Percentiles rank a stretch among this genome's conserved stretches.
Conservation (phyloP, 2,888 invertebrate species). For the Machimus atricapillus region DNA sequence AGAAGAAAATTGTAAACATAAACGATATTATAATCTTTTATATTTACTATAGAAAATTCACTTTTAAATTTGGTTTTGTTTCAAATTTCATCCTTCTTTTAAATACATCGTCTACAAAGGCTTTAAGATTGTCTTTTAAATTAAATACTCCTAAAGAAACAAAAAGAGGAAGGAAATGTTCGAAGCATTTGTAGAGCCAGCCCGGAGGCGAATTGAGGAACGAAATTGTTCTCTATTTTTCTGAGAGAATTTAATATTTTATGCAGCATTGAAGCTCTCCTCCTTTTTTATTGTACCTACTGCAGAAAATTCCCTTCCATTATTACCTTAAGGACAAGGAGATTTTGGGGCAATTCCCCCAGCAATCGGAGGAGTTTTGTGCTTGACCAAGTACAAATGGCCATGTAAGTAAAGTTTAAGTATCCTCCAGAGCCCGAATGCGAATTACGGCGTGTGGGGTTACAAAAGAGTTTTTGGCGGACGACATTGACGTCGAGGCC, state of each 20-base stretch:
- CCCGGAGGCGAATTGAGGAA: neutral
- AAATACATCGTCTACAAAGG: no score
- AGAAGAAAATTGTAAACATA: no score
- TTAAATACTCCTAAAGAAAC: neutral
- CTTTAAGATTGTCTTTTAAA: neutral
- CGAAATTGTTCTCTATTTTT: neutral
- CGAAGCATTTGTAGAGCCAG: neutral
- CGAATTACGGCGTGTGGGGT: neutral
- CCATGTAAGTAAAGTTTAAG: neutral
- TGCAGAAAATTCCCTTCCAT: neutral
- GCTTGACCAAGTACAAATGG: constrained; percentile 17
- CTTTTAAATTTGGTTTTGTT: no score
- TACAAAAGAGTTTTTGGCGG: neutral
- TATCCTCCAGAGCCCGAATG: neutral
- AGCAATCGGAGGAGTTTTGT: constrained; percentile 13
- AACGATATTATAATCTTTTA: no score
- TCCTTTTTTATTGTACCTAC: neutral
- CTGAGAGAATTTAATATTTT: neutral
- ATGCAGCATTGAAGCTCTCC: neutral
- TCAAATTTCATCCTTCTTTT: no score
- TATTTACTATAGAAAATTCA: no score
- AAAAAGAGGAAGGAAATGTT: neutral
- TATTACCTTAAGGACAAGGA: neutral
- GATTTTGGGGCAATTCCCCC: neutral
- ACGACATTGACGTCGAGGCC: neutral